A percentile compares a stretch with the other conserved stretches of the same genome.
Conservation (phyloP, 2,797 vertebrate species). For the Halcyon leucocephala region DNA sequence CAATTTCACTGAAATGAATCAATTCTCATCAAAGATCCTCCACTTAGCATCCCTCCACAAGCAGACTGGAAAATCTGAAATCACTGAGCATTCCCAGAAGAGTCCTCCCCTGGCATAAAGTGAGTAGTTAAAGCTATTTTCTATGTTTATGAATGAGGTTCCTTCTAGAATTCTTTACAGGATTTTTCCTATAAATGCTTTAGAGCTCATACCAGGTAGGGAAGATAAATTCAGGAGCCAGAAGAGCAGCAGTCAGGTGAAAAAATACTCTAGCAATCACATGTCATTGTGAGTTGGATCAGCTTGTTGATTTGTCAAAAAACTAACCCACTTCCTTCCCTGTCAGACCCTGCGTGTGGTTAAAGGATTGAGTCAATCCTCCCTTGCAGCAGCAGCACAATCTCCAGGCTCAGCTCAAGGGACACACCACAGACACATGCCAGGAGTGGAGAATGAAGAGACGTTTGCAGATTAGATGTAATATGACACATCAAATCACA, state of each 20-base stretch:
- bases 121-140: background rate
- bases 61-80: conserved; percentile 1
- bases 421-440: background rate
- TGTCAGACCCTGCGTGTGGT: background rate
- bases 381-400: background rate
- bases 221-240: background rate
- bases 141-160: background rate
- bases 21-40: background rate
- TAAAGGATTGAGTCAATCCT: background rate
- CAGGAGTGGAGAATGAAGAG: background rate
- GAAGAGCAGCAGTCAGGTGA: background rate
- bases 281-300: background rate
- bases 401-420: background rate
- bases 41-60: background rate
- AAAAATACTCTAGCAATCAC: background rate
- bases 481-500: background rate
- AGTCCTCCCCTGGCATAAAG: background rate
- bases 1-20: background rate
- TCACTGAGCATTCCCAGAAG: background rate
- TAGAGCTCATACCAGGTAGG: background rate
- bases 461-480: background rate
- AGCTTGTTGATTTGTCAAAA: background rate
- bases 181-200: background rate
- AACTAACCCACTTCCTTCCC: background rate
- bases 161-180: background rate